A percentile compares a stretch with the other conserved stretches of the same genome.
Conservation (phyloP, 1,140 invertebrate species). For the Bombus pyrosoma region DNA sequence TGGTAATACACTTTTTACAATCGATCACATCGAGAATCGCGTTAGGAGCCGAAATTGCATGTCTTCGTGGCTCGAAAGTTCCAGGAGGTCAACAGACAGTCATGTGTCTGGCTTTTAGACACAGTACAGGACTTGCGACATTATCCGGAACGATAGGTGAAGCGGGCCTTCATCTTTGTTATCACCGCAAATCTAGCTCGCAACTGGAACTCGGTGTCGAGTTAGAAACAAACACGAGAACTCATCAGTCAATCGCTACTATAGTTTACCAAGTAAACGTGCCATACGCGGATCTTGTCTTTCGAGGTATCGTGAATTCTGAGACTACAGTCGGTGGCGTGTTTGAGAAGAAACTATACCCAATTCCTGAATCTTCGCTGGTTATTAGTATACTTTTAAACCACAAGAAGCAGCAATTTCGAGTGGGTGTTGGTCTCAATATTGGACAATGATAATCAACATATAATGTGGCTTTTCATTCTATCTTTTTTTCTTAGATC, state of each 20-base stretch:
- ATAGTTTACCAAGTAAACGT: constrained; percentile 90
- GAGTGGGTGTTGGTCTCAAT: constrained; percentile 85
- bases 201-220: constrained; percentile 86
- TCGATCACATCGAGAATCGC: constrained; percentile 85
- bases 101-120: constrained; percentile 86
- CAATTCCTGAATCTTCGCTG: constrained; percentile 87
- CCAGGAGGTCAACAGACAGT: constrained; percentile 86
- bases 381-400: constrained; percentile 89
- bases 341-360: constrained; percentile 88
- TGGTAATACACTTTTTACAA: constrained; percentile 88
- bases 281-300: constrained; percentile 87
- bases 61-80: constrained; percentile 86
- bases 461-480: neutral
- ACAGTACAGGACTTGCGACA: constrained; percentile 84
- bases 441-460: constrained; percentile 78
- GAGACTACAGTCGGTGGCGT: constrained; percentile 88
- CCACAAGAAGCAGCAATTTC: constrained; percentile 85
- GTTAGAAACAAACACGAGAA: constrained; percentile 85
- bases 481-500: neutral
- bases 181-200: constrained; percentile 88
- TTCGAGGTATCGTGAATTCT: constrained; percentile 88
- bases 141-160: constrained; percentile 88
- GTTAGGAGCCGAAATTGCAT: constrained; percentile 89
- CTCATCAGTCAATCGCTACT: constrained; percentile 86
- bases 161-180: constrained; percentile 86